Percentiles rank a stretch among this genome's conserved stretches.
Evolutionary conservation across 1,140 invertebrate species (phyloP).

Genomic region (Vanessa tameamea): DNA sequence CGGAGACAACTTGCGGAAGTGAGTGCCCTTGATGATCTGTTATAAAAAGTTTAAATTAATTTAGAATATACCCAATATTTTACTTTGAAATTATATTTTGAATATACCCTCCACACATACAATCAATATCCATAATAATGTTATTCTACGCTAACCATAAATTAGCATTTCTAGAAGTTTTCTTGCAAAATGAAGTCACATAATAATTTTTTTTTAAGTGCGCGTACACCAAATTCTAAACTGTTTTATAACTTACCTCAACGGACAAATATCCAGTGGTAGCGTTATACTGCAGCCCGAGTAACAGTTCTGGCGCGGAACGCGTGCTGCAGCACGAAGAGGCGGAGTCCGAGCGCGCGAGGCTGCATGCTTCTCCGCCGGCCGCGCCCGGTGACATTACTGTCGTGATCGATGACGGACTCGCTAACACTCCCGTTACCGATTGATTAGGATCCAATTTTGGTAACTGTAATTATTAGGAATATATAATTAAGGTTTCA

Average conservation of each 20-base stretch:
- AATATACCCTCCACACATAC: too few species aligned
- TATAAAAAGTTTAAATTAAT: background rate
- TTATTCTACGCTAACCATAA: too few species aligned
- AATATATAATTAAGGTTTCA: too few species aligned
- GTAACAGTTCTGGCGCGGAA: constrained; percentile 93
- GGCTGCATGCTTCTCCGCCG: constrained; percentile 85
- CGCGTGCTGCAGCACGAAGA: constrained; percentile 95
- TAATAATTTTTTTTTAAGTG: too few species aligned
- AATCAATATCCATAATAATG: too few species aligned
- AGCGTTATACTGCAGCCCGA: constrained; percentile 95
- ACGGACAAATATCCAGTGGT: constrained; percentile 95
- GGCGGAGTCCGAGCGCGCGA: constrained; percentile 94
- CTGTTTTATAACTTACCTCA: constrained; percentile 84
- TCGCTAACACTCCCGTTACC: constrained; percentile 61
- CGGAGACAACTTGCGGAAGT: constrained; percentile 89
- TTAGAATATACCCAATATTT: too few species aligned
- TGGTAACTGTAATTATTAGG: constrained; percentile 11
- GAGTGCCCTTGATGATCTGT: constrained; percentile 92
- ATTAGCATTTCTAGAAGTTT: too few species aligned
- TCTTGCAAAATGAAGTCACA: too few species aligned
- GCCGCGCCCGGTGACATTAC: constrained; percentile 43
- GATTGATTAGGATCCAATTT: constrained; percentile 56
- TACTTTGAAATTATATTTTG: too few species aligned
- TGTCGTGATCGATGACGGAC: constrained; percentile 58
- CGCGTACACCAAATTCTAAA: too few species aligned